Conservation (phyloP, 2,113 vertebrate species). For the Oenanthe oenanthe region DNA sequence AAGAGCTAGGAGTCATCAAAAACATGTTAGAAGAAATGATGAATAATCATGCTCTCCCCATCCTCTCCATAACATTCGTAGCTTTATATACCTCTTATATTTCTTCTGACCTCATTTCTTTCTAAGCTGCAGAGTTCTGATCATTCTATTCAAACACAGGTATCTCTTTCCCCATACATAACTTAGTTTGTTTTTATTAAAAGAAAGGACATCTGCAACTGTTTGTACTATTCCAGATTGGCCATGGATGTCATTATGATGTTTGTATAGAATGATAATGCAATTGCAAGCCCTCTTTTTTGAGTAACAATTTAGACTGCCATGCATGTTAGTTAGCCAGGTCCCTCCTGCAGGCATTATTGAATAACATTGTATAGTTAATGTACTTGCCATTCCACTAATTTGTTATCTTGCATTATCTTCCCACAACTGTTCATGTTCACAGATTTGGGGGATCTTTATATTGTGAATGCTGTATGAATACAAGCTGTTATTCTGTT, state of each 20-base stretch:
- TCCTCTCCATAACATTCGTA: neutral
- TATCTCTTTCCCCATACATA: neutral
- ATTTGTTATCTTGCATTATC: neutral
- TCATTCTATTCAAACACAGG: neutral
- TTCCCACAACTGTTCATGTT: neutral
- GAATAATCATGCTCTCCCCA: neutral
- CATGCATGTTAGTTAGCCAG: neutral
- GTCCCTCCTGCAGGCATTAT: neutral
- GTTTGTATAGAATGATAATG: neutral
- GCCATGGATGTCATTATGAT: neutral
- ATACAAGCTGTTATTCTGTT: neutral
- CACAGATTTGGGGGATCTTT: neutral
- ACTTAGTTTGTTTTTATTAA: neutral
- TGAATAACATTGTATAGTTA: neutral
- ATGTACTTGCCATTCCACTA: neutral
- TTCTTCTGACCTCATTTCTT: neutral
- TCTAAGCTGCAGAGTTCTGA: neutral
- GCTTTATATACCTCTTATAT: neutral
- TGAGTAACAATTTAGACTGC: neutral
- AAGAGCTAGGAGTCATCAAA: slow-evolving; percentile 36
- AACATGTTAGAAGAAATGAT: neutral
- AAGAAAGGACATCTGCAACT: neutral
- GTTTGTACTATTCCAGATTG: neutral
- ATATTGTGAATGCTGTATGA: neutral
- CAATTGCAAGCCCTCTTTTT: neutral